Base-by-base conservation (phyloP, 2,888 invertebrate genomes). In the Heliconius hortense region DNA sequence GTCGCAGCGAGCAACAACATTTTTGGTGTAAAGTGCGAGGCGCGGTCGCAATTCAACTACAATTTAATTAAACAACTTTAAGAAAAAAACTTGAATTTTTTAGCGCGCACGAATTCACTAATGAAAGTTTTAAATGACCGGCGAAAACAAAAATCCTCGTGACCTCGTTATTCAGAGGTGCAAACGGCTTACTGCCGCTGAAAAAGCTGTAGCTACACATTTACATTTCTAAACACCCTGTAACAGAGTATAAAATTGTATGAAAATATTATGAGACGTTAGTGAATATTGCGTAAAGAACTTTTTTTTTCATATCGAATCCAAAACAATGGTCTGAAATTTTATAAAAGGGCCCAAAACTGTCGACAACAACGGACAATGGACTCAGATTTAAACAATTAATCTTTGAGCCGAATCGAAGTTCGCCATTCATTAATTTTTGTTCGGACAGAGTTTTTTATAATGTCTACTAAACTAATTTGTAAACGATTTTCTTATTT, bases 91-190 rank as follows among this genome's bases (percentile, higher is more conserved):
- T 88, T 86, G 85, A 86, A 86, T 84, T 87, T 87, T 87, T 87
- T 88, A 88, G 85, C 84, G 83, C 83, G 86, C 89, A 86, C 88
- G 89, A 89, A 90, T 90, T 90, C 92, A 90, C 92, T 91, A 92
- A 92, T 92, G 91, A 92, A 92, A 92, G 89, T 92, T 92, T 91
- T 89, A 92, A 92, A 92, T 89, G 89, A 89, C 90, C 88, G 87
- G 86, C 89, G 87, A 89, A 90, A 90, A 79, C 76, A 76, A 88
- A 82, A 90, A 89, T 86, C 81, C 82, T 83, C 84, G 82, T 89
- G 91, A 91, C 91, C 91, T 90, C 91, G 90, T 91, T 92, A 91
- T 89, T 88, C 86, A 86, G 85, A 88, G 76, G 83, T 82, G 85
- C 89, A 88, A 90, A 81, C 79, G 88, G 82, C 75, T 78, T 79